phyloP scores from a whole-genome alignment of 2,113 vertebrate genomes.

The Lanius ludovicianus region DNA sequence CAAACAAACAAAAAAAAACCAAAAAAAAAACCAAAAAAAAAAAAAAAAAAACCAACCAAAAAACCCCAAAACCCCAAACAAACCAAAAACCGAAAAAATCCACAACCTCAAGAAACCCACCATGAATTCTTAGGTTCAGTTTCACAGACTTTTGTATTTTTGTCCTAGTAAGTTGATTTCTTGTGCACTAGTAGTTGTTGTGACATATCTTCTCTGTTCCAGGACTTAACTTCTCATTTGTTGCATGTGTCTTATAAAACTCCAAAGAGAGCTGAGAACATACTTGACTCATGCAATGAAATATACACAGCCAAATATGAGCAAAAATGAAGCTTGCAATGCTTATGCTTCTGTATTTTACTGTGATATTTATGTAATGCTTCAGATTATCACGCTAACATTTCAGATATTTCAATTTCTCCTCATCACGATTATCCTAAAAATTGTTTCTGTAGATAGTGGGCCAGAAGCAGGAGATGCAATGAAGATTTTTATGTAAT shows the following conservation, averaged over 20 bases:
- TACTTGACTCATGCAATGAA: not conserved
- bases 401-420: conserved; percentile 47
- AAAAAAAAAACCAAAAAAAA: no score
- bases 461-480: conserved; percentile 7
- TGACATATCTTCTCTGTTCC: not conserved
- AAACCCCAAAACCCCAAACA: no score
- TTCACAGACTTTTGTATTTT: not conserved
- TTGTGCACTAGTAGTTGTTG: not conserved
- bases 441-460: not conserved
- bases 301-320: not conserved
- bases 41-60: no score
- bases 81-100: not conserved
- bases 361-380: not conserved
- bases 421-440: not conserved
- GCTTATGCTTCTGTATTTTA: not conserved
- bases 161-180: not conserved
- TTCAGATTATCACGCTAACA: not conserved
- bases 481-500: not conserved
- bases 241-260: not conserved
- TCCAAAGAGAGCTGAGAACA: not conserved
- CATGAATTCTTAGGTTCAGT: not conserved
- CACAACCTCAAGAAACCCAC: not conserved
- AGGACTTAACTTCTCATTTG: not conserved
- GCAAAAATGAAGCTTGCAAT: conserved; percentile 18
- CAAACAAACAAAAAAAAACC: no score